These are phyloP conservation scores for Trachemys scripta DNA, from an alignment of 2,113 vertebrate genomes.

Conservation along the genomic window DNA sequence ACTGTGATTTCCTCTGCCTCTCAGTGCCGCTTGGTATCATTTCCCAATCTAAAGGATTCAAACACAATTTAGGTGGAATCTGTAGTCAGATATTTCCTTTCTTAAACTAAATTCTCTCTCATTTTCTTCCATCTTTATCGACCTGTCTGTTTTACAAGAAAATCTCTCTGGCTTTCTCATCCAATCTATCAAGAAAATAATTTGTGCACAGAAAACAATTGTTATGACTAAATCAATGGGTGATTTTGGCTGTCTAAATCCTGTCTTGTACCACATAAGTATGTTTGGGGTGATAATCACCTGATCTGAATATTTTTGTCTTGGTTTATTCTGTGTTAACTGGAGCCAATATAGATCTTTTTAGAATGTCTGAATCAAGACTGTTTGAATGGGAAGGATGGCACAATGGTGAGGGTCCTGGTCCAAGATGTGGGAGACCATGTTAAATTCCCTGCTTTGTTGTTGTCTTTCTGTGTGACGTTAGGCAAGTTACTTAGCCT, in stretches of 20 bases:
- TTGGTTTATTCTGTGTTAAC: background rate
- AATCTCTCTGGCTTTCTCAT: background rate
- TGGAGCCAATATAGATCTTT: background rate
- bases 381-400: background rate
- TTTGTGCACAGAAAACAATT: background rate
- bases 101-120: background rate
- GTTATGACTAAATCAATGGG: background rate
- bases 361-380: background rate
- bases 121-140: background rate
- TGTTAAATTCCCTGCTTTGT: background rate
- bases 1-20: background rate
- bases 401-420: background rate
- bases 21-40: background rate
- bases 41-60: background rate
- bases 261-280: background rate
- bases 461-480: background rate
- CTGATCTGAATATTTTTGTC: background rate
- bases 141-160: background rate
- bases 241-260: background rate
- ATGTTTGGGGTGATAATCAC: background rate
- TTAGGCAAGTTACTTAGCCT: background rate
- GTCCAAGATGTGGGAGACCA: background rate
- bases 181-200: background rate
- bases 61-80: background rate
- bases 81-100: background rate